A percentile compares a stretch with the other conserved stretches of the same genome.
Conservation (phyloP, 2,888 invertebrate species). For the Drosophila mimetica region DNA sequence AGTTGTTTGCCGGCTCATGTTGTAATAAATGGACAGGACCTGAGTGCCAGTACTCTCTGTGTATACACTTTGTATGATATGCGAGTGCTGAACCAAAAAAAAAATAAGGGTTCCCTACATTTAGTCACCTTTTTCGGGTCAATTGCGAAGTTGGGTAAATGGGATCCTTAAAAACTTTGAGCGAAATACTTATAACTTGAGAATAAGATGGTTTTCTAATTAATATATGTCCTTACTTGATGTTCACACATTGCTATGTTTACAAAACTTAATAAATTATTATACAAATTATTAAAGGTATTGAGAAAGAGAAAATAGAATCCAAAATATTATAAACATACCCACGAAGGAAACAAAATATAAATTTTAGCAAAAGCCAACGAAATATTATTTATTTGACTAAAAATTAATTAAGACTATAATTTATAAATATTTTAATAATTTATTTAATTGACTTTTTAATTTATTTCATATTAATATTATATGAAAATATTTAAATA, state of each 20-base stretch:
- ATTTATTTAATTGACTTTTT: too few species aligned
- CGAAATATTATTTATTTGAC: too few species aligned
- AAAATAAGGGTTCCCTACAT: slow-evolving; percentile 21
- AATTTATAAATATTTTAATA: too few species aligned
- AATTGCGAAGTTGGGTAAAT: slow-evolving; percentile 13
- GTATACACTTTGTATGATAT: slow-evolving; percentile 74
- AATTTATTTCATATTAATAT: too few species aligned
- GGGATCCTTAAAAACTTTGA: neutral
- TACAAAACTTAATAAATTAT: too few species aligned
- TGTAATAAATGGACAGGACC: slow-evolving; percentile 77
- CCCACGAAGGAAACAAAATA: too few species aligned
- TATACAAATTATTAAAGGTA: too few species aligned
- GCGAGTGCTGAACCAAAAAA: slow-evolving; percentile 46
- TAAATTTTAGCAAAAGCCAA: too few species aligned
- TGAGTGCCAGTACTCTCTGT: slow-evolving; percentile 43
- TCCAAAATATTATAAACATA: too few species aligned
- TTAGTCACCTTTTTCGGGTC: slow-evolving; percentile 4
- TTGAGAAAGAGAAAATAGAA: too few species aligned
- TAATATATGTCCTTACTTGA: neutral
- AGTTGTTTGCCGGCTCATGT: slow-evolving; percentile 69
- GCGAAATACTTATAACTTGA: neutral
- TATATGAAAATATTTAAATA: too few species aligned
- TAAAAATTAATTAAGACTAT: too few species aligned
- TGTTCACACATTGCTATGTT: neutral
- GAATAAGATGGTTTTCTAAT: neutral